Base-by-base conservation (phyloP, 2,888 invertebrate species). In the Diarsia dahlii region DNA sequence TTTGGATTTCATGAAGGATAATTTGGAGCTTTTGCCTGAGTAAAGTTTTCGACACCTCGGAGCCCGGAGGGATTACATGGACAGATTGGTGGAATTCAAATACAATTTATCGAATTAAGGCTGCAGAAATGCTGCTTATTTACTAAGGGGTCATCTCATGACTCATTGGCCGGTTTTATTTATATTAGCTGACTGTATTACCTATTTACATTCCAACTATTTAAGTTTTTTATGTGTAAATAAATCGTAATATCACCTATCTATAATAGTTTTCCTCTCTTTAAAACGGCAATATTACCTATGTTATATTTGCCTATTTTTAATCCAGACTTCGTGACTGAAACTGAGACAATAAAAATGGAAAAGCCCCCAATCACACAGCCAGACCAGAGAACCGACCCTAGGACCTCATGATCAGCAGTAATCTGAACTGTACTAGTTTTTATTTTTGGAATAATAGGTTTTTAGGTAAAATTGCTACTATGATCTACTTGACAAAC, bases 1-100 rank as follows among this genome's bases (percentile, higher is more conserved):
- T 63, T 75, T 52, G 46, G 85, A 83, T 69, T 83, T 71, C 67
- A 89, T 90, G 89, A 94, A 93, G 71, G 94, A 93, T 78, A 92
- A 93, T 82, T 90, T 93, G 45, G 91, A 92, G 48, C 8, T 87
- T 74, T 39, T 71, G 23, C 13, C 76, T 1, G 48, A 23, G 2
- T 78, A 64, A 28, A 28, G 18, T 56, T 72, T 56, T 56, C 3
- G 18, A 15, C 45, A 45, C 2, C 10, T 34, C 20, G 23, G 13
- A 3, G 20, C 6, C 1, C 1, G 28, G 1, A 28, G 28, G 28
- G 28, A 28, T 2, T 28, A 28, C 1, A 28, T 28, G 28, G 28
- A 28, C 28, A 28, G n/a, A 12, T 18, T 46, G 23, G 13, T n/a
- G 28, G 15, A 28, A 39, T 74, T 60, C 9, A 76, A 74, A 45